Conservation (phyloP, 2,888 invertebrate genomes). For the Junonia oenone region DNA sequence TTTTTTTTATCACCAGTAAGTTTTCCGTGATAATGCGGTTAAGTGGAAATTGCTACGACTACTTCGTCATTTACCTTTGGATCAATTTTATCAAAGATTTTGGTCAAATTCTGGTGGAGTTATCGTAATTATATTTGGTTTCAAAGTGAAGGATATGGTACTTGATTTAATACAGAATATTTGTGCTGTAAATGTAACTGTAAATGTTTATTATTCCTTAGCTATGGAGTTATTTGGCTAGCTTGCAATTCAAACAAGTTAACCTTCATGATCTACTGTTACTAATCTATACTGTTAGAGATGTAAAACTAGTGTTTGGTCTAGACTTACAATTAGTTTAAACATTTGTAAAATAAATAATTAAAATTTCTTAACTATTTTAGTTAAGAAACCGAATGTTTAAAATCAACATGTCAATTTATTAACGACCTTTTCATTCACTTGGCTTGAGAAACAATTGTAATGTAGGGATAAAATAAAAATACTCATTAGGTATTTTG, state of each 20-base stretch:
- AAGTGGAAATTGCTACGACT: slow-evolving; percentile 67
- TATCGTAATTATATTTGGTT: slow-evolving; percentile 16
- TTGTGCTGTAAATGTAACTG: slow-evolving; percentile 2
- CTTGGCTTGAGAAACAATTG: too few relatives aligned
- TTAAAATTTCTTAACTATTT: too few relatives aligned
- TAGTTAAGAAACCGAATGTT: background rate
- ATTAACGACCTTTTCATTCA: too few relatives aligned
- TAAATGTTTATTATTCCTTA: slow-evolving; percentile 9
- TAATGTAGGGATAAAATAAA: too few relatives aligned
- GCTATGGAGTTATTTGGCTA: slow-evolving; percentile 7
- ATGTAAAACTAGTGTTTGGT: slow-evolving; percentile 10
- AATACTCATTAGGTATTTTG: too few relatives aligned
- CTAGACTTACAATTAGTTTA: slow-evolving; percentile 7
- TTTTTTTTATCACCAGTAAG: slow-evolving; percentile 49
- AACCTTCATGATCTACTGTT: slow-evolving; percentile 14
- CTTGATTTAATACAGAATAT: slow-evolving; percentile 1
- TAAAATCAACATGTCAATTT: background rate
- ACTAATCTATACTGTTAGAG: slow-evolving; percentile 11
- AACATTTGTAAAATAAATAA: too few relatives aligned
- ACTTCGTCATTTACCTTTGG: slow-evolving; percentile 48
- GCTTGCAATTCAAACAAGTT: slow-evolving; percentile 12
- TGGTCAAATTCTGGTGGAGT: slow-evolving; percentile 19
- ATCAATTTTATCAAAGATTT: slow-evolving; percentile 39
- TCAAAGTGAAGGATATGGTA: background rate
- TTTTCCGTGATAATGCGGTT: slow-evolving; percentile 60